Evolutionary conservation across 2,888 invertebrate species (phyloP), one percentile per base, ranked within the genome.

Genomic region (Cephus sareptanus): DNA sequence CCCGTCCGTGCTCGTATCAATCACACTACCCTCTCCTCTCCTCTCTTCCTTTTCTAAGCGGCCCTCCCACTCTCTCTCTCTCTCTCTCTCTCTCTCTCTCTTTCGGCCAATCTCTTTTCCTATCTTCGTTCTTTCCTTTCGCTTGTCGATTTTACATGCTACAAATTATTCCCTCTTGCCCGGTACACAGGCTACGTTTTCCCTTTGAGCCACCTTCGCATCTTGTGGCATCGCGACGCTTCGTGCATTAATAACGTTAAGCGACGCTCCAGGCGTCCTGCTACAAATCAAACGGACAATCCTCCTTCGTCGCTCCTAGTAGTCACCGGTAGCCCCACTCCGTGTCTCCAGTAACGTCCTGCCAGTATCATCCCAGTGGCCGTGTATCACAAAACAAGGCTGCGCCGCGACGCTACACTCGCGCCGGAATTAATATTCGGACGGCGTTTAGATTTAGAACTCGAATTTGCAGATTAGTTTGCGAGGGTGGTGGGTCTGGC

Each of bases 381-480:
- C 34, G 68, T 78, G 78, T 78, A 78, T 78, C 76, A 71, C 78
- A 78, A 78, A 78, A 78, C 78, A 78, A 70, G 68, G 73, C 78
- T 23, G 69, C 71, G 71, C 12, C 34, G 33, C 74, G 73, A 75
- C 56, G 56, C 56, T 56, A 56, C 23, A 56, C 23, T 56, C 23
- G 56, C 56, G 56, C 56, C 56, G 76, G 86, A 90, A 91, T 91
- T 91, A 90, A 91, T 91, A 91, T 91, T 91, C 91, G 88, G 88
- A 86, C 86, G 88, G 80, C 75, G 79, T 87, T 88, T 90, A 90
- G 91, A 91, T 91, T 90, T 91, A 91, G 91, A 90, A 91, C 90
- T 88, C 89, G 88, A 90, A 91, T 91, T 90, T 91, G 87, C 88
- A 90, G 90, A 91, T 91, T 91, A 91, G 91, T 91, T 91, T 90